Evolutionary conservation across 2,113 vertebrate species (phyloP), one percentile per base, ranked within the genome.

Genomic region (Cranoglanis bouderius): DNA sequence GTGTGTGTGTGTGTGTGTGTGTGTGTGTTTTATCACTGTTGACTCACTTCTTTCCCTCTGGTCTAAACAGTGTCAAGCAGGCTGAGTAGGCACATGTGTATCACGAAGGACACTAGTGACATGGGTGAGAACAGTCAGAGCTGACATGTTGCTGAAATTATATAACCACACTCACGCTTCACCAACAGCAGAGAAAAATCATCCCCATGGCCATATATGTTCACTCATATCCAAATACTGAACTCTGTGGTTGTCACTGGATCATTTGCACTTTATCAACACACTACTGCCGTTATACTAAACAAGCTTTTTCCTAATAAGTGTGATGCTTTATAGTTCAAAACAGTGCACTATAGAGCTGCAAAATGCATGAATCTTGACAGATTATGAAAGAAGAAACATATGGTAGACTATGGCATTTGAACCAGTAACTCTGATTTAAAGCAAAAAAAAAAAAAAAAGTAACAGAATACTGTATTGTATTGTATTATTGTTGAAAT

Each of bases 101-200:
- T 74, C 67, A 53, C 49, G 32, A 91, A 80, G 93, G 88, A 90
- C 86, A 91, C 87, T 83, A 91, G 53, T 92, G 92, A 94, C 92
- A 92, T 78, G 82, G 77, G 78, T 93, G 89, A 93, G 86, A 91
- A 85, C 65, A 90, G 93, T 92, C 93, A 92, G 88, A 90, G 90
- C 90, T 89, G 91, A 89, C 83, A 93, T 21, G 35, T 32, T 90
- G 67, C 81, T 82, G 63, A 61, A 82, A 88, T 94, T 94, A 93
- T 87, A 91, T 92, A 94, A 94, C 84, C 59, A 40, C 35, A 38
- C 46, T 55, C 40, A 24, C 7, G 55, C 63, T 90, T 92, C 87
- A 85, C 85, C 32, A 84, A 6, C 18, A 85, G 35, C 75, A 51
- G 8, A 40, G 81, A 72, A 74, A 75, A 43, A 67, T 70, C n/a